These are phyloP conservation scores for Molossus alvarezi DNA, from an alignment of 2,797 vertebrate species.

Conservation along the genomic window DNA sequence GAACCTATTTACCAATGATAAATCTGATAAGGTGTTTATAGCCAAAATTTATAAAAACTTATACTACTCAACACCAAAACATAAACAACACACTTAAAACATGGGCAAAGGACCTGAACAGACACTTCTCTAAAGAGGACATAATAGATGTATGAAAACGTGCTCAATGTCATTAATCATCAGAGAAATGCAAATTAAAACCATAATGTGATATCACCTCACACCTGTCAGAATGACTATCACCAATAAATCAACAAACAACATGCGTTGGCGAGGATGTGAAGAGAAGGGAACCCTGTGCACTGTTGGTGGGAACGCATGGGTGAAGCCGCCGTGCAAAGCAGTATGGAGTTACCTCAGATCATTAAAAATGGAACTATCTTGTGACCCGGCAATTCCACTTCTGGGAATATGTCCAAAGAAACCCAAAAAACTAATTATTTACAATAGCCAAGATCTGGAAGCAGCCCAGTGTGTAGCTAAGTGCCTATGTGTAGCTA, in stretches of 20 bases:
- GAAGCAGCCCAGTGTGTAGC: neutral
- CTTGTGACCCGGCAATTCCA: neutral
- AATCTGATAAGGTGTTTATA: neutral
- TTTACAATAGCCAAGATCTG: neutral
- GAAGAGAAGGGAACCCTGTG: too few species aligned
- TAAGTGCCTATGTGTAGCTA: neutral
- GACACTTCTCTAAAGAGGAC: neutral
- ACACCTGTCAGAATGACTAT: neutral
- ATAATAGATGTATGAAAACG: neutral
- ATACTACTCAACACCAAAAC: neutral
- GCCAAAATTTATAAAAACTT: neutral
- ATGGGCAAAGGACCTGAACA: neutral
- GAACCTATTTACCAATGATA: neutral
- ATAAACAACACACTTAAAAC: neutral
- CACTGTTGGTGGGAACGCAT: neutral
- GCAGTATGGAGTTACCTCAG: too few species aligned
- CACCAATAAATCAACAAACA: neutral
- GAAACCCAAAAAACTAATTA: neutral
- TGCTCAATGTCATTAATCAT: neutral
- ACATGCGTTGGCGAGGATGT: neutral
- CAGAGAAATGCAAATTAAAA: neutral
- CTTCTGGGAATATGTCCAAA: neutral
- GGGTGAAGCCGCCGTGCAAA: too few species aligned
- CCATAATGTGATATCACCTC: neutral
- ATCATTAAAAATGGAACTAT: neutral